phyloP scores from a whole-genome alignment of 1,140 invertebrate species.

The Lepidostoma basale region DNA sequence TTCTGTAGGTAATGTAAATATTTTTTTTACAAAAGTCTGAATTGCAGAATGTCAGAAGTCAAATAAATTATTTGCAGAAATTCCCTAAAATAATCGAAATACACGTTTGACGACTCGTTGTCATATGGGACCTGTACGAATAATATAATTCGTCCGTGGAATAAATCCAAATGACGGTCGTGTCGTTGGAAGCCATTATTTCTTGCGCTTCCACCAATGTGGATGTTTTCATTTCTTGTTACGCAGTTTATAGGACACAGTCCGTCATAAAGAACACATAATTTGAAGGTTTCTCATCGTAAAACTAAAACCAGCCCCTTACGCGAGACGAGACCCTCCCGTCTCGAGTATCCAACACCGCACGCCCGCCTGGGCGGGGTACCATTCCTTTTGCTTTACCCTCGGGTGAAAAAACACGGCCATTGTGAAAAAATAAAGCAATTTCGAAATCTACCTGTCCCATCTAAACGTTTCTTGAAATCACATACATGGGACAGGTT shows the following conservation, averaged over 20 bases:
- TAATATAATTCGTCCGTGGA: too few relatives aligned
- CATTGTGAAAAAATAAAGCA: conserved; percentile 38
- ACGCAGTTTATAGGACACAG: conserved; percentile 36
- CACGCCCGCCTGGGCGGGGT: conserved; percentile 19
- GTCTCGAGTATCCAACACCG: background rate
- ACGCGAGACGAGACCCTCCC: background rate
- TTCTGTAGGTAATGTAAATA: too few relatives aligned
- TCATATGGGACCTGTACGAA: too few relatives aligned
- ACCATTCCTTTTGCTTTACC: conserved; percentile 29
- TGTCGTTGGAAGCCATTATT: too few relatives aligned
- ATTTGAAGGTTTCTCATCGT: conserved; percentile 43
- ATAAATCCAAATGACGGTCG: too few relatives aligned
- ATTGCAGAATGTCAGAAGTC: too few relatives aligned
- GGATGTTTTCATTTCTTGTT: conserved; percentile 18
- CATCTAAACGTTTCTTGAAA: conserved; percentile 37
- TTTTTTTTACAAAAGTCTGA: too few relatives aligned
- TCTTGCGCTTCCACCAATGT: too few relatives aligned
- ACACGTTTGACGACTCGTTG: too few relatives aligned
- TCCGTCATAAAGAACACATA: conserved; percentile 42
- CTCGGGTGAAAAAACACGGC: conserved; percentile 31
- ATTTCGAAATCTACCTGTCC: conserved; percentile 43
- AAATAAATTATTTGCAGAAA: too few relatives aligned
- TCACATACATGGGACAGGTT: conserved; percentile 18
- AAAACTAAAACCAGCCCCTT: too few relatives aligned
- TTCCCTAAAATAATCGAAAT: too few relatives aligned